phyloP scores from a whole-genome alignment of 1,140 invertebrate species.

The Heliconius hermathena region DNA sequence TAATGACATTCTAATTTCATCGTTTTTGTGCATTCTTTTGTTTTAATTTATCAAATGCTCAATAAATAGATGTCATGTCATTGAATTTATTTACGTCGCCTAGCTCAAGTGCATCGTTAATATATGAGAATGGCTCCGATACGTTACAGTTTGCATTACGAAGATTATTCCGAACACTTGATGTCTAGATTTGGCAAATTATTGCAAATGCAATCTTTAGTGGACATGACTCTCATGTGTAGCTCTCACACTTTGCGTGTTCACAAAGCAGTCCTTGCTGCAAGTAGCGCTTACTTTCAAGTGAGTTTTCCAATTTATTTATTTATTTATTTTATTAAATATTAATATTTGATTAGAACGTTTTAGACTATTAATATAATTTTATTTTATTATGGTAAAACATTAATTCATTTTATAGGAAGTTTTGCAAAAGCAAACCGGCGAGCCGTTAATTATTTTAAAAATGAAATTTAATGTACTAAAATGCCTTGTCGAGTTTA shows the following conservation, averaged over 20 bases:
- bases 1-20: conserved; percentile 28
- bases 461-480: conserved; percentile 76
- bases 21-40: conserved; percentile 46
- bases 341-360: background rate
- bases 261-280: conserved; percentile 84
- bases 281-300: conserved; percentile 85
- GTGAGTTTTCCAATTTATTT: conserved; percentile 53
- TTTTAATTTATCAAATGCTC: conserved; percentile 40
- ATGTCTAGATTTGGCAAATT: conserved; percentile 83
- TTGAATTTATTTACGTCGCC: conserved; percentile 10
- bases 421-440: conserved; percentile 70
- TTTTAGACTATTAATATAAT: background rate
- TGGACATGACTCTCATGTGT: conserved; percentile 84
- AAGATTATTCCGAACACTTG: conserved; percentile 83
- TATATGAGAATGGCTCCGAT: conserved; percentile 67
- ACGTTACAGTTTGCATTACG: conserved; percentile 81
- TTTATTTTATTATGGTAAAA: background rate
- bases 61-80: conserved; percentile 29
- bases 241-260: conserved; percentile 83
- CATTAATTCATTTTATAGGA: conserved; percentile 54
- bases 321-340: background rate
- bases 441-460: conserved; percentile 73
- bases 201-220: conserved; percentile 83
- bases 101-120: background rate
- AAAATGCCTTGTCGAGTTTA: conserved; percentile 74